Evolutionary conservation across 2,797 vertebrate species (phyloP), one percentile per base, ranked within the genome.

Genomic region (Sebastes kiyomatsui): DNA sequence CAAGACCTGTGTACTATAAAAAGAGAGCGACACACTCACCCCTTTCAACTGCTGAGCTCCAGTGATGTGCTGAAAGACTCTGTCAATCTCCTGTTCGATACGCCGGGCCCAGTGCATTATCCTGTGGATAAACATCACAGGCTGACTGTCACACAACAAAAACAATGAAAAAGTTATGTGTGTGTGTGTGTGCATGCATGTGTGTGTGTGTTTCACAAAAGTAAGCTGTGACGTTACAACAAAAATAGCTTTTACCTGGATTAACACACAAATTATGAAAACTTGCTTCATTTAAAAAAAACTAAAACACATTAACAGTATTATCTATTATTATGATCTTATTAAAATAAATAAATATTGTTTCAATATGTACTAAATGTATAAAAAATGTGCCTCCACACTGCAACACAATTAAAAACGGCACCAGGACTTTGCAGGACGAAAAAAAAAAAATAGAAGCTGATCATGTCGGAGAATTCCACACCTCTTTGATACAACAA

Each of bases 91-190:
- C 93, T 98, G 98, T 91, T 99, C 98, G 92, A 99, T 97, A 71
- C 98, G 97, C 84, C 97, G 94, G 90, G 98, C 97, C 98, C 98
- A 99, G 94, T 99, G 97, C 96, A 99, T 99, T 96, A 99, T 97
- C 94, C 98, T 99, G 96, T 67, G 83, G 91, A 92, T 72, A 88
- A 80, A 94, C 84, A 93, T 81, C 82, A 90, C 72, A 94, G 69
- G n/a, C 59, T 49, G 69, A 87, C 68, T 86, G 82, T 88, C 82
- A 93, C 80, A 83, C 61, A 68, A 62, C 67, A 65, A 42, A 61
- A 70, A 72, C 75, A 68, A 75, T 23, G 60, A 81, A 74, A 79
- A 33, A 54, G 54, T 82, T 67, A 27, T 8, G 22, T 35, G 58
- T 23, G 54, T 66, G 62, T 46, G 33, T 61, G 67, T 33, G 25